Evolutionary conservation across 2,888 invertebrate genomes (phyloP), one percentile per base, ranked within the genome.

Genomic region (Trichogramma evanescens): DNA sequence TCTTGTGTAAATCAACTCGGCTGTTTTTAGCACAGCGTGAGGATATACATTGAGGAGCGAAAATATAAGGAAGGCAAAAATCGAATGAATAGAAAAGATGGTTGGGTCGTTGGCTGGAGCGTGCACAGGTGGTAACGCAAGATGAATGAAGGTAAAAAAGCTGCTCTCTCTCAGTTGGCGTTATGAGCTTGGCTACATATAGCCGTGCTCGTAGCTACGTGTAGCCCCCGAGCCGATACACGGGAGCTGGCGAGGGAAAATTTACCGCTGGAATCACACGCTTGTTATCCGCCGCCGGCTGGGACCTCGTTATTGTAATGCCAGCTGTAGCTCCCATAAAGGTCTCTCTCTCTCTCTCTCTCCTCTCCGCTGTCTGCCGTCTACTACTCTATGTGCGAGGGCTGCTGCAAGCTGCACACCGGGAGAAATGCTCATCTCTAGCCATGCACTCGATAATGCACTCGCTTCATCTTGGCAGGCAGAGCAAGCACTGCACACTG

Each of bases 221-320:
- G 63, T 63, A 57, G 54, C 61, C 8, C 50, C 6, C 54, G 26
- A 26, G 63, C 66, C 66, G 72, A 74, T 73, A 71, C 60, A 26
- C 26, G 3, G 26, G 26, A 26, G 26, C 26, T 26, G 26, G 26
- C 26, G 26, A 26, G 26, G 61, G 58, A 58, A 69, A 69, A 72
- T 73, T 74, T 72, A 74, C 67, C 66, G 65, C 63, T 64, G 67
- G 69, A 70, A 71, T 72, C 68, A 69, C 66, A 65, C 61, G 66
- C 66, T 64, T 67, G 69, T 69, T 68, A 65, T 65, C 66, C 65
- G 45, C 38, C 39, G 49, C 26, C 9, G 5, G 54, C 48, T n/a
- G 9, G 10, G 38, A 42, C 48, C 46, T 50, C 56, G 57, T 57
- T 61, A 57, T 63, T 60, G 57, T 56, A 54, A 52, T 68, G 66